Base-by-base conservation (phyloP, 23 tunicate genomes). In the Pegea sp. region DNA sequence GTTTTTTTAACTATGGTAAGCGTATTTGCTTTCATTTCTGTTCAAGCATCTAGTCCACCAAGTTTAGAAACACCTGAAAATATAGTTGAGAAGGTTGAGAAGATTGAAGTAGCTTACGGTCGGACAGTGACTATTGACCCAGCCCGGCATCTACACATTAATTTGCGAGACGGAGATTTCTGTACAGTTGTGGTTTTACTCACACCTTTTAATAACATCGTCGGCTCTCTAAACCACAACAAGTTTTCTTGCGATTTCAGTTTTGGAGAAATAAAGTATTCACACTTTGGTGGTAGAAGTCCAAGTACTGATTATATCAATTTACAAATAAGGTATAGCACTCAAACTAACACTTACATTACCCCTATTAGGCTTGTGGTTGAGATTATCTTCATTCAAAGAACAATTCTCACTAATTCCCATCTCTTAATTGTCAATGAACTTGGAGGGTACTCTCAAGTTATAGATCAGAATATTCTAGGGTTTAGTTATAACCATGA, bases 241-340 rank as follows among this genome's bases (percentile, higher is more conserved):
- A 49, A 72, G 18, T 91, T 91, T 38, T 86, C 92, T 4, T 91
- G 99, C 62, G 55, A 91, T 42, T 91, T 91, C 34, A 77, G 86
- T 6, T 69, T 71, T 7, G 76, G 69, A 26, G 99, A 78, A 23
- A 78, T 91, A 28, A 68, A 62, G 44, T 91, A 91, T 46, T 69
- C 90, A 24, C 99, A 91, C 34, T 64, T 78, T 20, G 99, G 99
- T 18, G 58, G 79, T 3, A 49, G 93, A 32, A 78, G 81, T 55
- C 92, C 99, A 24, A 78, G 86, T 52, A 68, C 68, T 48, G 94
- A 91, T 34, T 53, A 69, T 46, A 68, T 91, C 18, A 60, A 69
- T 16, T 59, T 91, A 3, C 93, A 72, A 59, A 48, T 91, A 42
- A 74, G 81, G 3, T 78, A 78, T 55, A 93, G 79, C 51, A 65